These are phyloP conservation scores for Beris chalybata DNA, from an alignment of 2,888 invertebrate genomes.

Conservation along the genomic window DNA sequence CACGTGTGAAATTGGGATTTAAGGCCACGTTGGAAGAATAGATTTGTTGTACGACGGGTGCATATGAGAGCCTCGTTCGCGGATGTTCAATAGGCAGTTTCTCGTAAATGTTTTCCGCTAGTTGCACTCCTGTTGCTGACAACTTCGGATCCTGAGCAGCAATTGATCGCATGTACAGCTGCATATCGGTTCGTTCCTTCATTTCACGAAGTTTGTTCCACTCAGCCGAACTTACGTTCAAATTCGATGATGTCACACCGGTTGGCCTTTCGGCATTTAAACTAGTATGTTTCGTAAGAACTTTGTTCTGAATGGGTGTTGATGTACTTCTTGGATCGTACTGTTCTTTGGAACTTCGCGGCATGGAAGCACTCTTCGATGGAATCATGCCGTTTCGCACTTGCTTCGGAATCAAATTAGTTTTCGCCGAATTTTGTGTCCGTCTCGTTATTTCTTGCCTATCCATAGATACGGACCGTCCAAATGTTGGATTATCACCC, in stretches of 20 bases:
- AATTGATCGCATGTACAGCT: slow-evolving; percentile 41
- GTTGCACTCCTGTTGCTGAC: background rate
- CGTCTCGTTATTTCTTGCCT: slow-evolving; percentile 48
- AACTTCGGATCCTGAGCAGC: background rate
- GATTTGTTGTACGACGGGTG: slow-evolving; percentile 35
- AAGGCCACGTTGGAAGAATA: slow-evolving; percentile 29
- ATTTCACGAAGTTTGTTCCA: slow-evolving; percentile 53
- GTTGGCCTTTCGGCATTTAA: background rate
- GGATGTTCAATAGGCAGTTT: slow-evolving; percentile 32
- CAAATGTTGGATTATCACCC: slow-evolving; percentile 42
- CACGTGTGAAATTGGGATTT: slow-evolving; percentile 47
- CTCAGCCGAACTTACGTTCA: slow-evolving; percentile 46
- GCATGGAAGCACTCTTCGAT: slow-evolving; percentile 36
- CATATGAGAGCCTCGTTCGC: slow-evolving; percentile 33
- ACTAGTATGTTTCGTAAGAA: background rate
- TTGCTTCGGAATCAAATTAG: slow-evolving; percentile 32
- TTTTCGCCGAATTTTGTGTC: slow-evolving; percentile 30
- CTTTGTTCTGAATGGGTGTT: slow-evolving; percentile 43
- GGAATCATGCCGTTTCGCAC: slow-evolving; percentile 30
- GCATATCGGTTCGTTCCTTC: slow-evolving; percentile 52
- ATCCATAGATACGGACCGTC: slow-evolving; percentile 50
- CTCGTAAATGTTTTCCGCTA: slow-evolving; percentile 42
- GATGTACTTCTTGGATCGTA: slow-evolving; percentile 45
- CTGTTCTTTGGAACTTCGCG: slow-evolving; percentile 43
- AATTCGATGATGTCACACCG: slow-evolving; percentile 17